Conservation (phyloP, 2,888 invertebrate species). For the Deroplatys truncata region DNA sequence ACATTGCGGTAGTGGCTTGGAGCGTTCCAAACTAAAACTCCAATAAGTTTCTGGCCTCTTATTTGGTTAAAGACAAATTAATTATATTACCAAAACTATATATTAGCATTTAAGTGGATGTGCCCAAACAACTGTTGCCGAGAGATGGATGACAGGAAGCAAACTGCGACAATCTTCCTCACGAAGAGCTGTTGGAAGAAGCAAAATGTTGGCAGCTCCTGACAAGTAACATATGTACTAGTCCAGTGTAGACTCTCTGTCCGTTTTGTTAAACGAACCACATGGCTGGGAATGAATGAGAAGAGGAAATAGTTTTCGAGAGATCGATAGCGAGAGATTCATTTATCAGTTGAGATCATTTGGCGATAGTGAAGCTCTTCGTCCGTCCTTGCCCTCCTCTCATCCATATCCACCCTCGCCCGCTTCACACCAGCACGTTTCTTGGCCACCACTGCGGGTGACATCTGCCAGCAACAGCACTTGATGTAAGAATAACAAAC, state of each 20-base stretch:
- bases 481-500: not conserved
- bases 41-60: too few relatives aligned
- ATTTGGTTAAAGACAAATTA: too few relatives aligned
- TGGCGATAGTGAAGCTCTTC: not conserved
- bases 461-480: not conserved
- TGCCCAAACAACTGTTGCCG: too few relatives aligned
- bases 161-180: too few relatives aligned
- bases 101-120: too few relatives aligned
- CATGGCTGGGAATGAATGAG: not conserved
- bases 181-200: too few relatives aligned
- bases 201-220: not conserved
- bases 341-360: not conserved
- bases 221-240: not conserved
- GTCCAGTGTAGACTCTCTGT: too few relatives aligned
- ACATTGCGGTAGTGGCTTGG: too few relatives aligned
- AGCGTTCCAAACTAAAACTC: too few relatives aligned
- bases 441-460: not conserved
- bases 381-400: not conserved
- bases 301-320: not conserved
- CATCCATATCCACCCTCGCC: not conserved
- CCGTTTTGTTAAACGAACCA: not conserved
- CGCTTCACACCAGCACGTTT: not conserved
- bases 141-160: too few relatives aligned
- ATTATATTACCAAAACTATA: too few relatives aligned
- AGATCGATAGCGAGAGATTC: not conserved